These are phyloP conservation scores for Melanotaenia trifasciata DNA, from an alignment of 2,797 vertebrate species.

Conservation along the genomic window DNA sequence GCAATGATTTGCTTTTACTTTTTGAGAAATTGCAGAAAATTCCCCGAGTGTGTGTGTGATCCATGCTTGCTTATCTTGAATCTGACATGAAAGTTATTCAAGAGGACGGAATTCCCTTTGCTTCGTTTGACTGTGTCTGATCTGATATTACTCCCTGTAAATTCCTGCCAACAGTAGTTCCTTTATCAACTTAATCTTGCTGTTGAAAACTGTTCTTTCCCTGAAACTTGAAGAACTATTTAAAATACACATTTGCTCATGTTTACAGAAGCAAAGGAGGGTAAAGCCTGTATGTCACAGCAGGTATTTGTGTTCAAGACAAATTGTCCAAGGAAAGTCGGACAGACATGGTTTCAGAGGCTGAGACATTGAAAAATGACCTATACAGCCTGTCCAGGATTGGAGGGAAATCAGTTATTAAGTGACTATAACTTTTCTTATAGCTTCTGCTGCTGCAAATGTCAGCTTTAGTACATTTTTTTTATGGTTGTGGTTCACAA, in stretches of 20 bases:
- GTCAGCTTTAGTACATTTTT: slow-evolving; percentile 40
- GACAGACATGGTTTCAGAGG: slow-evolving; percentile 29
- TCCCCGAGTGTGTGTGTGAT: slow-evolving; percentile 22
- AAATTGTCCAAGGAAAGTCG: slow-evolving; percentile 28
- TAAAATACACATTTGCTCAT: slow-evolving; percentile 27
- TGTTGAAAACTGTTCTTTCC: slow-evolving; percentile 1
- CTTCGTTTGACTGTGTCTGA: slow-evolving; percentile 17
- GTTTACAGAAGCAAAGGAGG: slow-evolving; percentile 2
- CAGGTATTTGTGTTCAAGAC: slow-evolving; percentile 41
- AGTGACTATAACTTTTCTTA: slow-evolving; percentile 49
- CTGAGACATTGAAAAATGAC: slow-evolving; percentile 18
- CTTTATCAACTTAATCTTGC: slow-evolving; percentile 19
- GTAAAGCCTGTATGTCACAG: slow-evolving; percentile 12
- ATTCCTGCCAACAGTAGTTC: slow-evolving; percentile 36
- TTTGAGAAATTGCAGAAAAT: slow-evolving; percentile 44
- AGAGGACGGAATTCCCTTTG: slow-evolving; percentile 37
- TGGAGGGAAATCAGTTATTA: slow-evolving; percentile 41
- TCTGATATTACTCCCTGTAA: slow-evolving; percentile 32
- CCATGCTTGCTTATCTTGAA: slow-evolving; percentile 28
- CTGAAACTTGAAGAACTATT: slow-evolving; percentile 31
- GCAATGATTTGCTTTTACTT: slow-evolving; percentile 22
- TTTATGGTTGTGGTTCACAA: slow-evolving; percentile 20
- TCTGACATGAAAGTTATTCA: slow-evolving; percentile 47
- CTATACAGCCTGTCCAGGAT: slow-evolving; percentile 30
- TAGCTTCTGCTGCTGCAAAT: slow-evolving; percentile 48